Evolutionary conservation across 2,888 invertebrate species (phyloP), one percentile per base, ranked within the genome.

Genomic region (Galerucella nymphaeae): DNA sequence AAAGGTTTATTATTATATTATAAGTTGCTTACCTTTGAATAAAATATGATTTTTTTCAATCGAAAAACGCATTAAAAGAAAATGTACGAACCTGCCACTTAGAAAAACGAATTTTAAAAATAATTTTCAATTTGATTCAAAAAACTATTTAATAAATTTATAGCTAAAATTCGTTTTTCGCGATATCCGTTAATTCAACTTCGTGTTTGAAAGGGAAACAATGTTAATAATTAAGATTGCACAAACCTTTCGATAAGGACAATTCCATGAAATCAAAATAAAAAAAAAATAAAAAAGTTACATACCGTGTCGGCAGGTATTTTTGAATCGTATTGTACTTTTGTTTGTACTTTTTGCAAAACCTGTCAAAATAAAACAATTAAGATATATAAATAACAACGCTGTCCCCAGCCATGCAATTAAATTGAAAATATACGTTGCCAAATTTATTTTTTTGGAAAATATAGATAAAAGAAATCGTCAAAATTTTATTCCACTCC

Each of bases 311-410:
- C 58, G 75, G 75, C 76, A 70, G 74, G 75, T 74, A 75, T 73
- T 74, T 64, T 62, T 69, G 69, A 63, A 69, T 63, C 63, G 30
- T 63, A 70, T 62, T 61, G 59, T 70, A 74, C 70, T 66, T 72
- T 57, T 61, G 73, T 72, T 73, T 73, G 80, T 82, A 75, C 78
- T 77, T 76, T 79, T 79, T 77, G 76, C 80, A 81, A 84, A 80
- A 84, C 85, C 85, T 85, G 85, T 84, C 83, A 81, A 84, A 85
- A 84, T 79, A 84, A 83, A 84, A 83, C 16, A 76, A 71, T 71
- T 73, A 73, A 68, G 73, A 73, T 71, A 16, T 75, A 75, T 45
- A 55, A 61, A 62, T 70, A 20, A 45, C 55, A 61, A 67, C 42
- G 5, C 20, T 55, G 13, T 61, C 14, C 38, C 45, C 58, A n/a